These are phyloP conservation scores for Chouioia cunea DNA, from an alignment of 2,888 invertebrate species.

Conservation along the genomic window DNA sequence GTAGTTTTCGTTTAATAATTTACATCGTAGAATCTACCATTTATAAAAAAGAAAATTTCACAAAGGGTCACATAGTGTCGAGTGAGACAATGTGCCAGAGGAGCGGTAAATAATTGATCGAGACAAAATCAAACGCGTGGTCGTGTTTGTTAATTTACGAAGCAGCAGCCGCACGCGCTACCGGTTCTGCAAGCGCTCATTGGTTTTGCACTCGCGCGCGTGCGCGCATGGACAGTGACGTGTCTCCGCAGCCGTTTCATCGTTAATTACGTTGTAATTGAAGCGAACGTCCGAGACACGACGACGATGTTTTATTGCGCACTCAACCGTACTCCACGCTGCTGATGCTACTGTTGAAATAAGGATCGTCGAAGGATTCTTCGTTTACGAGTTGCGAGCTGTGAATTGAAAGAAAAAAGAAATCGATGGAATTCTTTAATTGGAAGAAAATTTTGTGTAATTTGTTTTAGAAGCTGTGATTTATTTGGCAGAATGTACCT, in stretches of 20 bases:
- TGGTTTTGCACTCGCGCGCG: conserved; percentile 1
- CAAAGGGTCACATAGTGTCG: too few relatives aligned
- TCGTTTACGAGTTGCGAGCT: neutral
- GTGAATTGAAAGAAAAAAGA: too few relatives aligned
- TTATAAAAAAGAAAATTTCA: too few relatives aligned
- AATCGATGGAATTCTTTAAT: too few relatives aligned
- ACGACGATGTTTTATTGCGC: conserved; percentile 19
- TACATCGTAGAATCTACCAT: too few relatives aligned
- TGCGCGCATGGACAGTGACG: neutral
- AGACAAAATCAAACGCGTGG: conserved; percentile 6
- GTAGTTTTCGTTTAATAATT: too few relatives aligned
- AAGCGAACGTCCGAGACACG: conserved; percentile 4
- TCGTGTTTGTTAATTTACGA: conserved; percentile 24
- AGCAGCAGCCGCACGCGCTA: conserved; percentile 11
- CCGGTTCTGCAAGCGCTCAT: conserved; percentile 9
- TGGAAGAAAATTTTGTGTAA: too few relatives aligned
- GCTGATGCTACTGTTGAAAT: conserved; percentile 22
- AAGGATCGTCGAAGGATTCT: conserved; percentile 3
- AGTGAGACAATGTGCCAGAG: too few relatives aligned
- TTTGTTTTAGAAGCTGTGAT: too few relatives aligned
- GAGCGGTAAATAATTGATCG: conserved; percentile 14
- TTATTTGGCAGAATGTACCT: too few relatives aligned
- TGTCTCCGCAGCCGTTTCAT: neutral
- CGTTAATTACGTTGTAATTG: conserved; percentile 38
- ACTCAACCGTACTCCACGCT: neutral